Base-by-base conservation (phyloP, 2,888 invertebrate genomes). In the Hirtodrosophila alboralis region DNA sequence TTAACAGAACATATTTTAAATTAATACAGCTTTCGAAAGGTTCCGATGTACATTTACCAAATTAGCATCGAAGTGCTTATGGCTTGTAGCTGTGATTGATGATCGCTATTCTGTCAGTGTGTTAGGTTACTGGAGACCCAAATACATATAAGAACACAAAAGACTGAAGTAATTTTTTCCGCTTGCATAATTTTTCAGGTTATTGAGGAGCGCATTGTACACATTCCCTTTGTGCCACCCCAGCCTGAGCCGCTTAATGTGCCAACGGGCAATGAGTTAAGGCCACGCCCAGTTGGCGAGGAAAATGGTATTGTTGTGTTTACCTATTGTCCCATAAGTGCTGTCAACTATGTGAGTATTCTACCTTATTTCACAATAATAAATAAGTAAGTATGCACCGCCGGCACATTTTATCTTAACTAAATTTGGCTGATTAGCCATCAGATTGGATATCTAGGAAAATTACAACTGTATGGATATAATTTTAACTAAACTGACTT, bases 231-330 rank as follows among this genome's bases (percentile, higher is more conserved):
- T 91, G 92, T 92, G 66, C 95, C 96, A 4, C 90, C 93, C 1
- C 91, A 92, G 30, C 95, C 95, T 34, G 97, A 98, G 88, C 94
- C 95, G 0, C 97, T 96, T 90, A 97, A 96, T 89, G 91, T 92
- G 40, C 92, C 94, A 31, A 94, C 94, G 16, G 96, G 96, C 37
- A 93, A 93, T 86, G 97, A 97, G 91, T 92, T 95, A 14, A 94
- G 94, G 87, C 96, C 96, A 33, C 95, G 95, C 87, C 96, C 96
- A 2, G 94, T 96, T 4, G 96, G 96, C 9, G 96, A 96, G 88
- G 96, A 96, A 80, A 94, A 94, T 65, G 97, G 97, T 41, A 94
- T 94, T 9, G 93, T 96, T 12, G 94, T 96, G 57, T 97, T 94
- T 90, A 95, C 95, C 84, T 97, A 97, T 88, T 95, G 94, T 87